These are phyloP conservation scores for Solen grandis DNA, from an alignment of 1,140 invertebrate species.

Conservation along the genomic window DNA sequence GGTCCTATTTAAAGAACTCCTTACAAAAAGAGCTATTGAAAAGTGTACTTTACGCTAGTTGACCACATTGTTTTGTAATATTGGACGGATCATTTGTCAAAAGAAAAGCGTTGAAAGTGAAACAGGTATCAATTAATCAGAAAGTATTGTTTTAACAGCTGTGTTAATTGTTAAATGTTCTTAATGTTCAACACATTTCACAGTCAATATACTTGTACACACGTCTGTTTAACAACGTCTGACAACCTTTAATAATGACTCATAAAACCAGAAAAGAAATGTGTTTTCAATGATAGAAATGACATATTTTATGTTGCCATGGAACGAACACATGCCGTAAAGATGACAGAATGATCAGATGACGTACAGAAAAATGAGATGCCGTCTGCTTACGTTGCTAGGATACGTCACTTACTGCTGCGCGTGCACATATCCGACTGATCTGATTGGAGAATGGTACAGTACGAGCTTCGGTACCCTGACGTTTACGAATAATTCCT, in stretches of 20 bases:
- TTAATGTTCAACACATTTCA: too few relatives aligned
- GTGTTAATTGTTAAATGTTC: too few relatives aligned
- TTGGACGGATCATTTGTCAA: too few relatives aligned
- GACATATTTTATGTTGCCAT: background rate
- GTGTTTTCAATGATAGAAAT: background rate
- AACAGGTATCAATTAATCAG: too few relatives aligned
- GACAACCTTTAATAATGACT: background rate
- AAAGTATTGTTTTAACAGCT: too few relatives aligned
- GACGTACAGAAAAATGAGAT: background rate
- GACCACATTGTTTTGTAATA: too few relatives aligned
- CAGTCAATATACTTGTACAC: too few relatives aligned
- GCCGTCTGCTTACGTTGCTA: background rate
- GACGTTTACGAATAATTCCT: constrained; percentile 26
- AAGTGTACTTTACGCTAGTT: too few relatives aligned
- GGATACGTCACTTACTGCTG: background rate
- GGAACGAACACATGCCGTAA: background rate
- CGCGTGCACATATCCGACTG: constrained; percentile 37
- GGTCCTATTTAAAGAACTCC: too few relatives aligned
- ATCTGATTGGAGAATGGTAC: constrained; percentile 50
- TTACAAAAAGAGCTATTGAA: too few relatives aligned
- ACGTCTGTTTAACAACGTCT: too few relatives aligned
- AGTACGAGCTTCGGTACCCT: constrained; percentile 52
- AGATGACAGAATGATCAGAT: background rate
- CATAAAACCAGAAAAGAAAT: background rate
- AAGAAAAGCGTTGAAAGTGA: too few relatives aligned